These are phyloP conservation scores for Siderastrea siderea DNA, from an alignment of 92 coral and sea anemone genomes.

Conservation along the genomic window DNA sequence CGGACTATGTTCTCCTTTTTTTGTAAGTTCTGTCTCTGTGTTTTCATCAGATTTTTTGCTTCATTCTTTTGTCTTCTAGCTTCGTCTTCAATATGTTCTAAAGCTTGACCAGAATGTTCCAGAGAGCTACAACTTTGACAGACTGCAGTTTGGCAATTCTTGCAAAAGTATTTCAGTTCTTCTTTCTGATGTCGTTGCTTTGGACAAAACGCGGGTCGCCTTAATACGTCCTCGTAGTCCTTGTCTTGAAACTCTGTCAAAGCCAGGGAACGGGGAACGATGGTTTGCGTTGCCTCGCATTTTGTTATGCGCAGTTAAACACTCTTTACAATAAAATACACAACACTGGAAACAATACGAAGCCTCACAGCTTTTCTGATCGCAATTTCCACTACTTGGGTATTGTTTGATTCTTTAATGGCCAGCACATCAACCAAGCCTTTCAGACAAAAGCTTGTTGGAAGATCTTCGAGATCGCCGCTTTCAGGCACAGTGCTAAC, in stretches of 20 bases:
- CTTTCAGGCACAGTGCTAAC: conserved; percentile 39
- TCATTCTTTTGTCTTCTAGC: conserved; percentile 6
- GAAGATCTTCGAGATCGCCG: conserved; percentile 54
- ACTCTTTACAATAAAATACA: conserved; percentile 3
- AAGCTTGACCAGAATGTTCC: conserved; percentile 21
- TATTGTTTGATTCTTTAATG: not conserved
- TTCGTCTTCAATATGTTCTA: conserved; percentile 13
- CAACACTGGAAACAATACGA: conserved; percentile 4
- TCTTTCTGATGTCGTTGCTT: conserved; percentile 28
- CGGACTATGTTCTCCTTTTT: not conserved
- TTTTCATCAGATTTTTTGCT: not conserved
- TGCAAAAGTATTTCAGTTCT: conserved; percentile 28
- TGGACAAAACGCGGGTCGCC: not conserved
- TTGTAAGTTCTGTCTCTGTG: not conserved
- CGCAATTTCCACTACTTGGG: conserved; percentile 5
- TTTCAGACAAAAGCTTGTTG: conserved; percentile 60
- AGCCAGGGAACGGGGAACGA: not conserved
- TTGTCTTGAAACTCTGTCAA: conserved; percentile 1
- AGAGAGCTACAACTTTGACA: not conserved
- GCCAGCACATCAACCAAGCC: conserved; percentile 57
- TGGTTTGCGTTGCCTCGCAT: not conserved
- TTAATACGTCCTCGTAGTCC: conserved; percentile 1
- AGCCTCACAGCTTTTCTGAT: not conserved
- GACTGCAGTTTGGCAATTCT: conserved; percentile 12
- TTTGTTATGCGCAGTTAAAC: not conserved